Evolutionary conservation across 2,888 invertebrate species (phyloP), one percentile per base, ranked within the genome.

Genomic region (Iphiclides podalirius): DNA sequence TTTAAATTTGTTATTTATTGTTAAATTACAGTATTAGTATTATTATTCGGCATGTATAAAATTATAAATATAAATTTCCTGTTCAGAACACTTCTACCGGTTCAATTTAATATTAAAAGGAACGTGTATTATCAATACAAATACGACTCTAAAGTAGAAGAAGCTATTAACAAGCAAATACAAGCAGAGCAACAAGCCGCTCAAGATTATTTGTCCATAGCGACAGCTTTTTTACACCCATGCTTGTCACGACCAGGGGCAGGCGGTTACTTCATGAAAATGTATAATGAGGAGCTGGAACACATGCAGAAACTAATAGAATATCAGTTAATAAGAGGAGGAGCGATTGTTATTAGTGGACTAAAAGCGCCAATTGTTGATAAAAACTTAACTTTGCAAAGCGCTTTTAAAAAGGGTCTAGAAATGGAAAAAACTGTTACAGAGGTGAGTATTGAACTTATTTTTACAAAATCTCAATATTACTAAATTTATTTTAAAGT

Each of bases 181-280:
- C 57, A 63, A 46, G 63, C 61, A 1, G 73, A 76, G 52, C 74
- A 76, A 40, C 68, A 72, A 49, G 74, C 74, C 17, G 66, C 69
- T 1, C 67, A 70, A 28, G 61, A 66, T 33, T 75, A 75, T 58
- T 61, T 76, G 52, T 64, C 55, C 12, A 63, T 75, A 49, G 75
- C 72, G 23, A 63, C 67, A 7, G 43, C 47, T 23, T 75, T 75
- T 43, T 50, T 72, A 3, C 70, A 75, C 33, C 64, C 72, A 1
- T 56, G 54, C 42, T 48, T 61, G 13, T 63, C 67, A n/a, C 55
- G 57, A 34, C 51, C 57, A 16, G 76, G 75, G 1, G 61, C 63
- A 11, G 73, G 72, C 8, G 68, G 67, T 0, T 73, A 64, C 47
- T 75, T 72, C 45, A 72, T 75, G 70, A 68, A 59, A 54, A 73